A percentile compares a stretch with the other conserved stretches of the same genome.
phyloP scores from a whole-genome alignment of 2,113 vertebrate species.

The Macheiramphus alcinus region DNA sequence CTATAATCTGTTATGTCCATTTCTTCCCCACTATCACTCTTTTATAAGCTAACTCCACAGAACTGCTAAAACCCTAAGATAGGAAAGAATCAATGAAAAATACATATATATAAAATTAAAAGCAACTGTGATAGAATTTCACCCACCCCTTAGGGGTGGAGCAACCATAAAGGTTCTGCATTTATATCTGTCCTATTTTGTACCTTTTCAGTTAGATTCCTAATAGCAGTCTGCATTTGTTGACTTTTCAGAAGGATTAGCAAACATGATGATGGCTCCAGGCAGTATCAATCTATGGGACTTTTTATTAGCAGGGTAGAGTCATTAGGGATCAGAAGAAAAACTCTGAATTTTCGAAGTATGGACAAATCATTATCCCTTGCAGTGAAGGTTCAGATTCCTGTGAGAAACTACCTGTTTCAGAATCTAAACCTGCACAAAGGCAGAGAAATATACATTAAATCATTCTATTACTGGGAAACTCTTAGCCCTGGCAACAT shows the following conservation, averaged over 20 bases:
- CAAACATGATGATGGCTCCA: not conserved
- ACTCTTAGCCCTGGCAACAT: not conserved
- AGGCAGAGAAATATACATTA: not conserved
- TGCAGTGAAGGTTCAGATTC: not conserved
- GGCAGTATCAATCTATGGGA: not conserved
- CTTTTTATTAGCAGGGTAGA: not conserved
- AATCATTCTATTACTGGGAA: not conserved
- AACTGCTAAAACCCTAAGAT: not conserved
- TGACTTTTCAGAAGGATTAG: not conserved
- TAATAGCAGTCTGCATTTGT: not conserved
- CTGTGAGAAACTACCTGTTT: not conserved
- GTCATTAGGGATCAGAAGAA: not conserved
- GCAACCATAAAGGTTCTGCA: not conserved
- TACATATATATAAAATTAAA: not conserved
- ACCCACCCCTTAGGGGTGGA: not conserved
- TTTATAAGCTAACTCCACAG: not conserved
- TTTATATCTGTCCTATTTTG: not conserved
- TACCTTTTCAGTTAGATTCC: not conserved
- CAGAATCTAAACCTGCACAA: not conserved
- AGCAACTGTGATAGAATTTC: not conserved
- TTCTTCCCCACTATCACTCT: not conserved
- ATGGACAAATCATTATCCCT: not conserved
- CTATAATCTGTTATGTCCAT: not conserved
- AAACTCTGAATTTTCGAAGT: not conserved
- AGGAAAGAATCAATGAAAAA: not conserved